A percentile compares a stretch with the other conserved stretches of the same genome.
These are phyloP conservation scores for Diarsia dahlii DNA, from an alignment of 2,888 invertebrate genomes.

Conservation along the genomic window DNA sequence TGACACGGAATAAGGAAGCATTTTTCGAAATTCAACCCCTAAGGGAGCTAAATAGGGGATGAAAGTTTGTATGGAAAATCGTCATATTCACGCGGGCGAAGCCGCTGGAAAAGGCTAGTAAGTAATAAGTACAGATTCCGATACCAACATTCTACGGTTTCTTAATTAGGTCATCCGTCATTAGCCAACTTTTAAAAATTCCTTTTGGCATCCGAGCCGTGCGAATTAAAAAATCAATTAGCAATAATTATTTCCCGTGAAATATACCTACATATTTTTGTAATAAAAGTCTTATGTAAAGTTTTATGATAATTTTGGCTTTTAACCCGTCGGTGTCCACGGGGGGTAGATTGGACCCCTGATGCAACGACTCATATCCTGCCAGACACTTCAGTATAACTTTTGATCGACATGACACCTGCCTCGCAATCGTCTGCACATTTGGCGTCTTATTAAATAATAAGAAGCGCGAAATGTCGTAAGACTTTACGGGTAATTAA, in stretches of 20 bases:
- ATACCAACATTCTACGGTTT: slow-evolving; percentile 11
- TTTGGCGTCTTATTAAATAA: slow-evolving; percentile 45
- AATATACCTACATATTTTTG: slow-evolving; percentile 7
- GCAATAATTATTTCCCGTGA: slow-evolving; percentile 29
- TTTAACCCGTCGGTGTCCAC: slow-evolving; percentile 47
- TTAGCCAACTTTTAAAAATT: slow-evolving; percentile 13
- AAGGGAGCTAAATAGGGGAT: no score
- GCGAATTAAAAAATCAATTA: slow-evolving; percentile 33
- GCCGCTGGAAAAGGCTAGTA: no score
- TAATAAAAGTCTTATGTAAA: slow-evolving; percentile 8
- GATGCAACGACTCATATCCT: slow-evolving; percentile 18
- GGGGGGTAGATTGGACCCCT: slow-evolving; percentile 60
- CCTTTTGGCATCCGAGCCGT: slow-evolving; percentile 27
- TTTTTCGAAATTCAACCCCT: no score
- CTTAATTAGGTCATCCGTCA: slow-evolving; percentile 16
- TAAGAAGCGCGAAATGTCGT: slow-evolving; percentile 20
- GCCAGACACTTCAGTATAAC: slow-evolving; percentile 17
- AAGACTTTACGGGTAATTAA: neutral
- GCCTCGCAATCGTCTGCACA: slow-evolving; percentile 21
- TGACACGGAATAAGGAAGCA: no score
- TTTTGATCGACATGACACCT: slow-evolving; percentile 48
- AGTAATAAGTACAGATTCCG: neutral
- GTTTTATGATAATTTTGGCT: slow-evolving; percentile 46
- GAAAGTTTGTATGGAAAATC: no score
- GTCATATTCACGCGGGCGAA: no score